Base-by-base conservation (phyloP, 1,140 invertebrate genomes). In the Magallana gigas region DNA sequence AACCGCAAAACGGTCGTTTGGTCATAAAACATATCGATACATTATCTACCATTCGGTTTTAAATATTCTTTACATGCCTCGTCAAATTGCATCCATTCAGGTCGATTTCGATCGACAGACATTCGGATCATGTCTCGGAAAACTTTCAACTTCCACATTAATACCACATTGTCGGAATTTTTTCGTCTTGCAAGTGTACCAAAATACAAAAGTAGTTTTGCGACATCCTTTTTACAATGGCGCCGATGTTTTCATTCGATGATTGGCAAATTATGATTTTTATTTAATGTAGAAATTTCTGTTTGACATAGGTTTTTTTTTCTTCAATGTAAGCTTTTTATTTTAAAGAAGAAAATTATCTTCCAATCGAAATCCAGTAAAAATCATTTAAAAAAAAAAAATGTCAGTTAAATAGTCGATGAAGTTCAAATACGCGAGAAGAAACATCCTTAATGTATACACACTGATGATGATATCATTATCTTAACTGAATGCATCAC, bases 21-120 rank as follows among this genome's bases (percentile, higher is more conserved):
- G 11, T 76, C 68, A 76, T 76, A 76, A 76, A 76, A 76, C 68
- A 64, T 71, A 76, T 76, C 8, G 68, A 76, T 76, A 76, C 68
- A 76, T 76, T 71, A 76, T 12, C 68, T 76, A 29, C 18, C 29
- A 29, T 29, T 18, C 9, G 9, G 68, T 76, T 76, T 76, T 48
- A 76, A 76, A 76, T 29, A 29, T 29, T 71, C 29, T 18, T 12
- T 12, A 18, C 4, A 2, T 76, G 68, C 8, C 68, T 29, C 68
- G 23, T 76, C 23, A 76, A 29, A 23, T 11, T 76, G 68, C 68
- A 76, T 76, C 9, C 8, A 76, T 76, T 29, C 68, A 48, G 68
- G 36, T 71, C 23, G 23, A 18, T 8, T 76, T 29, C 12, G 12
- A 76, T 76, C 18, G 23, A 29, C 68, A 76, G 18, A 8, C 18